Base-by-base conservation (phyloP, 2,113 vertebrate species). In the Corapipo altera region DNA sequence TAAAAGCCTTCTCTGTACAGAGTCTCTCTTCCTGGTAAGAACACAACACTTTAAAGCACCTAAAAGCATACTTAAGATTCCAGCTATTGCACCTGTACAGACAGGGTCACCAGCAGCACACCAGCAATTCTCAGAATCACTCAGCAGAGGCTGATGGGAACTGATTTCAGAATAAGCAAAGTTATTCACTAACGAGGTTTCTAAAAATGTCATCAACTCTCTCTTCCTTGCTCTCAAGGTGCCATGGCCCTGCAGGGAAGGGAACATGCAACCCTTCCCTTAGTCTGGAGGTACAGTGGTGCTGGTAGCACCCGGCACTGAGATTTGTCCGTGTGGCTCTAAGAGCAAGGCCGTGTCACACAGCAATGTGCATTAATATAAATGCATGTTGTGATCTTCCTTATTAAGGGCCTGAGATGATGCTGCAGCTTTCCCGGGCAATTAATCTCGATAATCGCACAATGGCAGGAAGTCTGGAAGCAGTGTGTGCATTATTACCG, bases 371-470 rank as follows among this genome's bases (percentile, higher is more conserved):
- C 65, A 61, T 77, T n/a, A 32, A 89, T 70, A 51, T 28, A 91
- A 92, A 95, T 85, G 71, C 17, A 14, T 43, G 84, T 21, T 71
- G 62, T 8, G 5, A 67, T 66, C 74, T 94, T 89, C 91, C 87
- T 95, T 85, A 91, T 76, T 88, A 91, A 85, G 92, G 85, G 65
- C 74, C 80, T 62, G 76, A 93, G 87, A 93, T 82, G 73, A 84
- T 91, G 93, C 67, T 89, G 93, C 88, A 97, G 46, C 89, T 97
- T 95, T 88, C 75, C 84, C 79, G 73, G 93, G 71, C 93, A 93
- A 95, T 96, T 95, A 94, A 97, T 95, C 95, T 93, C 90, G 89
- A 94, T 74, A 96, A 95, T 95, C 69, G 5, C 87, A 93, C 91
- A 85, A 92, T 87, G 83, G 88, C 92, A 97, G 91, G 96, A 93